These are phyloP conservation scores for Actinopyga echinites DNA, from an alignment of 53 echinoderm and acorn worm species.

Conservation along the genomic window DNA sequence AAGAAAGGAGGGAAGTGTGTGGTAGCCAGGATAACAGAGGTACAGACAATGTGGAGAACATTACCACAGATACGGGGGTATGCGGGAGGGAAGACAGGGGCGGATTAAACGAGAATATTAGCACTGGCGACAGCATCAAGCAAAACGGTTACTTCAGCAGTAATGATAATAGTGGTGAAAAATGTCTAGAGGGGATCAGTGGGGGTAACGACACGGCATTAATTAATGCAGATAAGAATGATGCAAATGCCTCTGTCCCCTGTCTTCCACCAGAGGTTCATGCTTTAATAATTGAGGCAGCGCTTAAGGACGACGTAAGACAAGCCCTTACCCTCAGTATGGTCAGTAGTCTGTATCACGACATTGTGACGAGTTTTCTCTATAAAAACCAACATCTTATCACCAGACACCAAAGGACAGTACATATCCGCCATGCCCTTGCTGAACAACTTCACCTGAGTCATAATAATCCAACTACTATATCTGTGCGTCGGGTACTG, in stretches of 20 bases:
- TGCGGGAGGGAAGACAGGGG: too few species aligned
- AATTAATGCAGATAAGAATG: neutral
- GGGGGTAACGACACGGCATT: neutral
- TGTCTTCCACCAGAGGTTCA: neutral
- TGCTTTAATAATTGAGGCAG: neutral
- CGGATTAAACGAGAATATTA: too few species aligned
- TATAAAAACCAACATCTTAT: neutral
- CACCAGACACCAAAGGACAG: neutral
- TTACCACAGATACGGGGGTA: too few species aligned
- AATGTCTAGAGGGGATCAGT: neutral
- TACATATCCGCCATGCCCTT: neutral
- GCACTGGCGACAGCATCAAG: too few species aligned
- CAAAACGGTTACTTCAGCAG: too few species aligned
- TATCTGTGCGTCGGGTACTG: constrained; percentile 17
- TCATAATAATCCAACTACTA: neutral
- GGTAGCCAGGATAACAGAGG: too few species aligned
- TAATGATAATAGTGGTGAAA: neutral
- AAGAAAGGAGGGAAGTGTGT: too few species aligned
- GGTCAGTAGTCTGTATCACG: neutral
- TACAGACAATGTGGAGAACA: too few species aligned
- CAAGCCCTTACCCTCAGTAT: neutral
- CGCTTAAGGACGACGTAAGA: neutral
- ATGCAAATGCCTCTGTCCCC: neutral
- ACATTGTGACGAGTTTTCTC: neutral
- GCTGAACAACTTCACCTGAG: neutral